Evolutionary conservation across 2,888 invertebrate species (phyloP).

Genomic region (Ectemnius lituratus): DNA sequence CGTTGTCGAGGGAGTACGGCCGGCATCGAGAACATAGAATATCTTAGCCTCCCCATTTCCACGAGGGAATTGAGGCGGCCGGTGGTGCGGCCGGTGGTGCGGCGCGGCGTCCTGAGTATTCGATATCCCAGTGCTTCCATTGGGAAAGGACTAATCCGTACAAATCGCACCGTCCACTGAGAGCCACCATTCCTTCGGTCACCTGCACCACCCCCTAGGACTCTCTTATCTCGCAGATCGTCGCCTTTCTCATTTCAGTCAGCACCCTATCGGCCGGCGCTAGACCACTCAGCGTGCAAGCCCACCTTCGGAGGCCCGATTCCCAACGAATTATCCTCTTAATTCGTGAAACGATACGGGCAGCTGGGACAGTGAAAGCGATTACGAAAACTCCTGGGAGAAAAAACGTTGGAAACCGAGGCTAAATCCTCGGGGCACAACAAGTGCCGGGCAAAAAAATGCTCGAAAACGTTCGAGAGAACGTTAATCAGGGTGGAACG

Average conservation of each 20-base stretch:
- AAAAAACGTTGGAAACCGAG: not conserved
- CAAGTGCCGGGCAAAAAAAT: not conserved
- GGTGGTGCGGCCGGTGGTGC: not conserved
- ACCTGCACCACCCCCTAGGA: not conserved
- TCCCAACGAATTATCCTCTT: constrained; percentile 4
- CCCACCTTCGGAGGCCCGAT: constrained; percentile 4
- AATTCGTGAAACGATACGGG: constrained; percentile 9
- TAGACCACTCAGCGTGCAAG: constrained; percentile 11
- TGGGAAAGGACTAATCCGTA: constrained; percentile 56
- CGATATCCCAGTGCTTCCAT: constrained; percentile 16
- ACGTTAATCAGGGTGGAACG: not conserved
- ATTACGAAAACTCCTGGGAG: not conserved
- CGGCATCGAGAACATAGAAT: not conserved
- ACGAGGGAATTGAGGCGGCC: not conserved
- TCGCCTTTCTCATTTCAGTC: not conserved
- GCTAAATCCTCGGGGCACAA: not conserved
- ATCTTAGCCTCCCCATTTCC: constrained; percentile 6
- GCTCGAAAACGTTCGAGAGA: not conserved
- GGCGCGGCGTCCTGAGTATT: constrained; percentile 3
- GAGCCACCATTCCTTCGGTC: constrained; percentile 31
- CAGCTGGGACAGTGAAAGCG: constrained; percentile 4
- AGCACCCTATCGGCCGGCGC: not conserved
- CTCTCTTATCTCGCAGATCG: not conserved
- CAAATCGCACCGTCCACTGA: constrained; percentile 52
- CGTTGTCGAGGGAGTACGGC: not conserved